Conservation (phyloP, 2,888 invertebrate genomes). For the Phania funesta region DNA sequence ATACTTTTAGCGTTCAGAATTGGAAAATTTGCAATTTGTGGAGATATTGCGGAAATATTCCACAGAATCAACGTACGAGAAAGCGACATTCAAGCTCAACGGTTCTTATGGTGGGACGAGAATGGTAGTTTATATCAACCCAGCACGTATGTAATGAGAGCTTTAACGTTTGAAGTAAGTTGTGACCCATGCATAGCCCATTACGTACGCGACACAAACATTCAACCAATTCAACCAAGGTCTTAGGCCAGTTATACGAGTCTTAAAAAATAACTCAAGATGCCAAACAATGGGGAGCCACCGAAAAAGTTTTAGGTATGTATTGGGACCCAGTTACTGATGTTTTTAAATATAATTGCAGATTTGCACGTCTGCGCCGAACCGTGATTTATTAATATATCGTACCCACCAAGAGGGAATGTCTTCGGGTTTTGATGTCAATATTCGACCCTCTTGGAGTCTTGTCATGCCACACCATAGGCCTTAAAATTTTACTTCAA, state of each 20-base stretch:
- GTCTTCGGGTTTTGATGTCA: too few species aligned
- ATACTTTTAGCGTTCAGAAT: conserved; percentile 67
- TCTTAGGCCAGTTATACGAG: conserved; percentile 30
- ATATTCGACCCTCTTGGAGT: too few species aligned
- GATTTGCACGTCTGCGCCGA: too few species aligned
- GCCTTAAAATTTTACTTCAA: conserved; percentile 63
- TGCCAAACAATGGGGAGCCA: conserved; percentile 31
- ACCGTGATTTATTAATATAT: conserved; percentile 28
- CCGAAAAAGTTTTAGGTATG: conserved; percentile 53
- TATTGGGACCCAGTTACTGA: too few species aligned
- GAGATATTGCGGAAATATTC: conserved; percentile 63
- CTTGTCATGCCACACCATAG: conserved; percentile 53
- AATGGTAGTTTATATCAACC: conserved; percentile 31
- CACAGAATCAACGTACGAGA: conserved; percentile 55
- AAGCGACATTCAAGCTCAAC: too few species aligned
- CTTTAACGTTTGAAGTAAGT: too few species aligned
- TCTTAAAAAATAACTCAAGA: neutral
- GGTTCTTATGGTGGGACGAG: too few species aligned
- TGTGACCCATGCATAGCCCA: too few species aligned
- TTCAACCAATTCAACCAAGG: conserved; percentile 25
- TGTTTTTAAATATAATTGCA: too few species aligned
- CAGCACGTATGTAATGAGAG: too few species aligned
- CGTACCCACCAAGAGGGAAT: conserved; percentile 59
- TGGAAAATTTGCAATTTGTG: conserved; percentile 59
- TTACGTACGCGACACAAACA: too few species aligned